phyloP scores from a whole-genome alignment of 2,113 vertebrate genomes.

The Pteruthius melanotis region DNA sequence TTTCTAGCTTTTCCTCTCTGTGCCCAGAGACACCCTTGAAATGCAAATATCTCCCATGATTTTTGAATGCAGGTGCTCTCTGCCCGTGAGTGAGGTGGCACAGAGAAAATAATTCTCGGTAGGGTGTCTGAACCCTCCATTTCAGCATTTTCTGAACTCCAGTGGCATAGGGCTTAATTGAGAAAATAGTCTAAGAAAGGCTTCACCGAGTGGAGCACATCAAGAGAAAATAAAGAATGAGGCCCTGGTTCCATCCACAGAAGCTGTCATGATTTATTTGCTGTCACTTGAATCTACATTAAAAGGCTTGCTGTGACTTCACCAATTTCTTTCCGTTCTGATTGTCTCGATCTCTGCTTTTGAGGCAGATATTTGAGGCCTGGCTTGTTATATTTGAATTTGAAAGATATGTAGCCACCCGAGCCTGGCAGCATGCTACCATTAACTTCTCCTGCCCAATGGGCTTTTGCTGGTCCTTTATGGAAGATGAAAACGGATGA shows the following conservation, averaged over 20 bases:
- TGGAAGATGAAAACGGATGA: conserved; percentile 40
- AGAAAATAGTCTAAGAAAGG: neutral
- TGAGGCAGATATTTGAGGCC: conserved; percentile 17
- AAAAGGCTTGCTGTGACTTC: neutral
- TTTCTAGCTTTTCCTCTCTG: neutral
- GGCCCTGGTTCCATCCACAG: neutral
- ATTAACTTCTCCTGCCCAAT: neutral
- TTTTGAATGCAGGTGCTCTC: neutral
- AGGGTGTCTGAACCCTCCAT: neutral
- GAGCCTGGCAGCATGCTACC: neutral
- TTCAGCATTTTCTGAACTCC: neutral
- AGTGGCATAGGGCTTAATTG: neutral
- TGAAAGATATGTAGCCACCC: conserved; percentile 10
- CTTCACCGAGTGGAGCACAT: neutral
- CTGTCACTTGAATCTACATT: conserved; percentile 28
- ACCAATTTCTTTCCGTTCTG: conserved; percentile 16
- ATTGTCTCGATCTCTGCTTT: neutral
- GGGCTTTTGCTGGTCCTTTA: conserved; percentile 25
- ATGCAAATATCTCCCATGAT: neutral
- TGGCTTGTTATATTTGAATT: conserved; percentile 45
- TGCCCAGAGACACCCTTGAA: neutral
- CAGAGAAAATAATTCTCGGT: neutral
- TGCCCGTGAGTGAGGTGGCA: accelerated
- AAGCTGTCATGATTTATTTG: conserved; percentile 50
- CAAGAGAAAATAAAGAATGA: conserved; percentile 39